These are phyloP conservation scores for Hymenopus coronatus DNA, from an alignment of 2,888 invertebrate species.

Conservation along the genomic window DNA sequence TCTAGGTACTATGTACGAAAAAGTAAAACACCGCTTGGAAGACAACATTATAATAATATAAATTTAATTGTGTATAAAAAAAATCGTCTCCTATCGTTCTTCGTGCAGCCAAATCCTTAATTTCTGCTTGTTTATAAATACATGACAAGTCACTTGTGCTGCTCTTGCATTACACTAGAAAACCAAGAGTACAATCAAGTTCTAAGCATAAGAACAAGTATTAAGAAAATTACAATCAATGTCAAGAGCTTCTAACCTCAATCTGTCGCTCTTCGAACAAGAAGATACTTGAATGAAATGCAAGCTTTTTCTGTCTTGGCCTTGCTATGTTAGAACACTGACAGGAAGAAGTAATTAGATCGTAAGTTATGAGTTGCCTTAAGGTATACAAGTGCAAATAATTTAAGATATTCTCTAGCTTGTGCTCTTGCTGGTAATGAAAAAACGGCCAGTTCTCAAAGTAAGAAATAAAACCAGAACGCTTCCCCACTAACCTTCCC, in stretches of 20 bases:
- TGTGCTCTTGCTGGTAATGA: background rate
- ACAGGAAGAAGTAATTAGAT: background rate
- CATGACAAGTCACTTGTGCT: background rate
- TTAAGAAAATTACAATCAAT: background rate
- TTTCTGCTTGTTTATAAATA: too few species aligned
- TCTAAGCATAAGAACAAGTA: background rate
- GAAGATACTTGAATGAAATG: background rate
- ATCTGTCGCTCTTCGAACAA: background rate
- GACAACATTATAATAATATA: too few species aligned
- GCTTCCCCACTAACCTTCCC: too few species aligned
- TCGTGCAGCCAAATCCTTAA: too few species aligned
- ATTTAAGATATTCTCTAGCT: background rate
- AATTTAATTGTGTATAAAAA: too few species aligned
- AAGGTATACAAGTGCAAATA: background rate
- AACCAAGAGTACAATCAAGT: background rate
- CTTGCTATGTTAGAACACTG: background rate
- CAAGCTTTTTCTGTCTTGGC: background rate
- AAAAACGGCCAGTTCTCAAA: background rate
- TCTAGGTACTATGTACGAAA: too few species aligned
- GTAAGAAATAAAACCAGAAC: background rate
- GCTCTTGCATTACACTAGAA: background rate
- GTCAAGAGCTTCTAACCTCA: background rate
- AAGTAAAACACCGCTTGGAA: too few species aligned
- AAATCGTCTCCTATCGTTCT: too few species aligned
- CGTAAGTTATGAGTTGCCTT: background rate